These are phyloP conservation scores for Pollenia griseotomentosa DNA, from an alignment of 2,888 invertebrate genomes.

Conservation along the genomic window DNA sequence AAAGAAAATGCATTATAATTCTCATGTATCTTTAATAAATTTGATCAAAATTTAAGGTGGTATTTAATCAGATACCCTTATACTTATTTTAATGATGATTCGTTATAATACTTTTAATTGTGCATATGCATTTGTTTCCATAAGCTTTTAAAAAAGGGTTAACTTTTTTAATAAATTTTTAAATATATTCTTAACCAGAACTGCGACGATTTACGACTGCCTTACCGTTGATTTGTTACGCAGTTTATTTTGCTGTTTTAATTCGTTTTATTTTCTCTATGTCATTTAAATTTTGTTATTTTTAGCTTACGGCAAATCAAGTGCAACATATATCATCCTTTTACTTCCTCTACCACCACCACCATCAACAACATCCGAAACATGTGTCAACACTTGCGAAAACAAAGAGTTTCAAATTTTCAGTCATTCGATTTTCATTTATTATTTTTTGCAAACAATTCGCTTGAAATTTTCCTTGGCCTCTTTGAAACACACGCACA, in stretches of 20 bases:
- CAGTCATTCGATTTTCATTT: constrained; percentile 49
- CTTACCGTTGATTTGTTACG: constrained; percentile 19
- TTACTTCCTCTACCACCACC: background rate
- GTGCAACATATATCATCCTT: constrained; percentile 23
- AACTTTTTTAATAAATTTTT: too few relatives aligned
- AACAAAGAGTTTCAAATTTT: constrained; percentile 33
- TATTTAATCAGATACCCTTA: too few relatives aligned
- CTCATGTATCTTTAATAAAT: too few relatives aligned
- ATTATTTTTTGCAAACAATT: constrained; percentile 57
- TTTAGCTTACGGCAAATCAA: constrained; percentile 63
- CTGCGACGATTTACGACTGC: background rate
- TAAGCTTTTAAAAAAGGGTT: too few relatives aligned
- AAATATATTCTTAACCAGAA: too few relatives aligned
- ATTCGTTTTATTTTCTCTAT: constrained; percentile 43
- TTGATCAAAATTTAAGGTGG: too few relatives aligned
- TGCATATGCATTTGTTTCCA: too few relatives aligned
- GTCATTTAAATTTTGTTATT: constrained; percentile 63
- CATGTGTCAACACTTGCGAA: background rate
- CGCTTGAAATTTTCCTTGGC: constrained; percentile 43
- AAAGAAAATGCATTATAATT: too few relatives aligned
- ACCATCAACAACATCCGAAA: background rate
- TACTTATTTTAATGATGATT: too few relatives aligned
- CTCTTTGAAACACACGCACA: constrained; percentile 13
- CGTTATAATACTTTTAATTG: too few relatives aligned
- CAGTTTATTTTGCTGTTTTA: constrained; percentile 9